Percentiles rank a stretch among this genome's conserved stretches.
Evolutionary conservation across 2,797 vertebrate genomes (phyloP).

Genomic region (Notolepis coatsorum): DNA sequence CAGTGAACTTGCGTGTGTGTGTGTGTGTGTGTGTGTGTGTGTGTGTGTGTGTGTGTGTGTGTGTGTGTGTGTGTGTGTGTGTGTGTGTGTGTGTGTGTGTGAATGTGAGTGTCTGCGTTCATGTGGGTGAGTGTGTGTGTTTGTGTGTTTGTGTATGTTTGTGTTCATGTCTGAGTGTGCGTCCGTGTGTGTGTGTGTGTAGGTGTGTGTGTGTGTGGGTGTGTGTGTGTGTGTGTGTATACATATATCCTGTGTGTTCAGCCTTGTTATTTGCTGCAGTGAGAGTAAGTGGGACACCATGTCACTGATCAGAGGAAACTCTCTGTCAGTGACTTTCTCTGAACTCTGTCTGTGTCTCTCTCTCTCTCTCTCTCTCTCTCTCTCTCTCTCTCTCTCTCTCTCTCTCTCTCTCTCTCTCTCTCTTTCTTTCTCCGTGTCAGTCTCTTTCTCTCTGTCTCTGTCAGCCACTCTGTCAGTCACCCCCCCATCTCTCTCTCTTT

Average conservation of each 20-base stretch:
- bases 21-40: not conserved
- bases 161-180: not conserved
- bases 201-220: not conserved
- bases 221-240: not conserved
- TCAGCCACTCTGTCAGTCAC: too few relatives aligned
- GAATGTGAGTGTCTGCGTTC: not conserved
- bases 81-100: not conserved
- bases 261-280: constrained; percentile 63
- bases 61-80: too few relatives aligned
- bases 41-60: not conserved
- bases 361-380: not conserved
- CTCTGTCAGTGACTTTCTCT: constrained; percentile 40
- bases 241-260: constrained; percentile 18
- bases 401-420: constrained; percentile 18
- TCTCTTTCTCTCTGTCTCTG: not conserved
- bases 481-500: not conserved
- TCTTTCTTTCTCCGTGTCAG: constrained; percentile 25
- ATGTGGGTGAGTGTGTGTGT: not conserved
- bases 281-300: constrained; percentile 64
- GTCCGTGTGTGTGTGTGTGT: not conserved
- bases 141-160: not conserved
- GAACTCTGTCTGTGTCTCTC: not conserved
- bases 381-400: constrained; percentile 16
- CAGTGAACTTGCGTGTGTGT: not conserved
- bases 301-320: constrained; percentile 58